Percentiles rank a stretch among this genome's conserved stretches.
Conservation (phyloP, 2,113 vertebrate genomes). For the Engystomops pustulosus region DNA sequence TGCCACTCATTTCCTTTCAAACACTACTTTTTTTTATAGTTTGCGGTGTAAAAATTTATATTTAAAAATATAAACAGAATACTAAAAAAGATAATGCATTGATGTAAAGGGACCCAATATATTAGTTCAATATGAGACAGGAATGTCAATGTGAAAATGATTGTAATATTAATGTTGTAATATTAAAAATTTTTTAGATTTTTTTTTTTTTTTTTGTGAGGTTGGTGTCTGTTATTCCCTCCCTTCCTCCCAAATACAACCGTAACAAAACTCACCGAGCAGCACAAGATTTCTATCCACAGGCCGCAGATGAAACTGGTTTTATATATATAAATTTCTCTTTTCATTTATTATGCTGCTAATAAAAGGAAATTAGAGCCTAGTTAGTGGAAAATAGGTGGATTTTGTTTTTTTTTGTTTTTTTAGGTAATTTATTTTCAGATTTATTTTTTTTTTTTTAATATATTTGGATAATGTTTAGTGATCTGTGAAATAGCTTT, state of each 20-base stretch:
- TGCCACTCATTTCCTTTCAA: background rate
- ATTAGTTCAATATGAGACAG: background rate
- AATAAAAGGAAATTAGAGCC: conserved; percentile 60
- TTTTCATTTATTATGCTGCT: conserved; percentile 60
- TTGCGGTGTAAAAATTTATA: background rate
- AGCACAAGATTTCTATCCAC: conserved; percentile 59
- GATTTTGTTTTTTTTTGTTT: conserved; percentile 42
- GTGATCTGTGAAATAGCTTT: conserved; percentile 79
- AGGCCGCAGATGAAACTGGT: conserved; percentile 35
- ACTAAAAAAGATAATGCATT: background rate
- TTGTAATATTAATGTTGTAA: conserved; percentile 17
- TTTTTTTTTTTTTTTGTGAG: background rate
- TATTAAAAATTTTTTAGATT: background rate
- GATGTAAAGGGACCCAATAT: background rate
- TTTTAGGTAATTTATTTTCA: background rate
- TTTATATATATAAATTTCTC: conserved; percentile 14
- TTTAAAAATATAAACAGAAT: background rate
- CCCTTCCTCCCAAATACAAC: too few relatives aligned
- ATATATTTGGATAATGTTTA: conserved; percentile 68
- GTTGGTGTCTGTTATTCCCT: background rate
- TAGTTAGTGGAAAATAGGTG: conserved; percentile 67
- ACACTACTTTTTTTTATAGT: conserved; percentile 1
- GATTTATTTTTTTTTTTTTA: conserved; percentile 18
- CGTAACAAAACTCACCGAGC: conserved; percentile 56
- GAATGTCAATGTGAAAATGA: background rate